These are phyloP conservation scores for Cephus pygmeus DNA, from an alignment of 2,888 invertebrate species.

Conservation along the genomic window DNA sequence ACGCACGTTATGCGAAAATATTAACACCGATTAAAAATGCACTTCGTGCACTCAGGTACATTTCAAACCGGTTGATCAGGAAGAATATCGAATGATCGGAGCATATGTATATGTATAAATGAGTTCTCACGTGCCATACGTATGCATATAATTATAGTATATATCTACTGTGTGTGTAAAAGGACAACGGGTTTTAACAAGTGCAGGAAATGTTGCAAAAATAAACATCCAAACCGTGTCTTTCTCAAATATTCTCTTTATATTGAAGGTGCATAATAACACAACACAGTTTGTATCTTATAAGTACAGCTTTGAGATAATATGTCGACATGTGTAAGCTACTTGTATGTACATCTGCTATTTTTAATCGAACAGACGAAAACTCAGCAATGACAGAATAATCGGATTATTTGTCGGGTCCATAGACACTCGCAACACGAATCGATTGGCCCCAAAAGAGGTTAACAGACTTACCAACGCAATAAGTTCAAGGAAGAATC, in stretches of 20 bases:
- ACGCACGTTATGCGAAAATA: background rate
- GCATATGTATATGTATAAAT: background rate
- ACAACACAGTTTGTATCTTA: background rate
- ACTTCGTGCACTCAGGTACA: background rate
- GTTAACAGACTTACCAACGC: background rate
- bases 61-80: background rate
- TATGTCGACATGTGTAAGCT: background rate
- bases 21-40: background rate
- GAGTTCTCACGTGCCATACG: conserved; percentile 4
- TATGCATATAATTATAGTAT: conserved; percentile 17
- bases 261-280: background rate
- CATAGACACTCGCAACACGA: background rate
- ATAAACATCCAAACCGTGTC: conserved; percentile 36
- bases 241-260: background rate
- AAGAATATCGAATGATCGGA: background rate
- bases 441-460: background rate
- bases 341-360: background rate
- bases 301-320: background rate
- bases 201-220: conserved; percentile 39
- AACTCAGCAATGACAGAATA: background rate
- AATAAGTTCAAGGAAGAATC: background rate
- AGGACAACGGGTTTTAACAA: conserved; percentile 22
- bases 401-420: background rate
- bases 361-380: background rate
- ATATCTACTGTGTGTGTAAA: conserved; percentile 13